These are phyloP conservation scores for Meandrusa payeni DNA, from an alignment of 2,888 invertebrate genomes.

Conservation along the genomic window DNA sequence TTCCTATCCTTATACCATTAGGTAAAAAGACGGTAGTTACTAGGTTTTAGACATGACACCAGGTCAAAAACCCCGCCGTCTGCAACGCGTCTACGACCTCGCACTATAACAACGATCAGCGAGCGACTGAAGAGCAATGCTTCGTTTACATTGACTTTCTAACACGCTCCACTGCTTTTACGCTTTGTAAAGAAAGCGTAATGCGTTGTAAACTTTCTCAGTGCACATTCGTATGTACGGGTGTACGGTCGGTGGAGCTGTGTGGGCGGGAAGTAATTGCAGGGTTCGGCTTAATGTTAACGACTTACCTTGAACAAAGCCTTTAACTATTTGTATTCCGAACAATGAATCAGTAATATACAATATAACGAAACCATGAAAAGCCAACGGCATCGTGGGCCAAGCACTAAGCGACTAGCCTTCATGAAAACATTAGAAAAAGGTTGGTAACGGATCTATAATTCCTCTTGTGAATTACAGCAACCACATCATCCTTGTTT, in stretches of 20 bases:
- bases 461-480: too few relatives aligned
- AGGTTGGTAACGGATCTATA: too few relatives aligned
- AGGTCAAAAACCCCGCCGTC: conserved; percentile 55
- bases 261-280: conserved; percentile 6
- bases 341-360: too few relatives aligned
- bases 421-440: too few relatives aligned
- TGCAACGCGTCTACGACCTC: conserved; percentile 58
- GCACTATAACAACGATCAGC: conserved; percentile 29
- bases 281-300: conserved; percentile 8
- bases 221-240: too few relatives aligned
- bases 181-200: conserved; percentile 37
- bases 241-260: conserved; percentile 1
- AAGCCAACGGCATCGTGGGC: too few relatives aligned
- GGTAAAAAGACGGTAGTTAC: too few relatives aligned
- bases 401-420: too few relatives aligned
- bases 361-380: too few relatives aligned
- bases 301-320: conserved; percentile 14
- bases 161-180: conserved; percentile 30
- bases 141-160: conserved; percentile 44
- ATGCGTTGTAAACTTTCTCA: conserved; percentile 33
- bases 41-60: conserved; percentile 45
- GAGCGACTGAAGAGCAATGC: conserved; percentile 28
- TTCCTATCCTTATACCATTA: too few relatives aligned
- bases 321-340: conserved; percentile 14
- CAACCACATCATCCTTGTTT: too few relatives aligned